Base-by-base conservation (phyloP, 2,888 invertebrate species). In the Phyllotreta cruciferae region DNA sequence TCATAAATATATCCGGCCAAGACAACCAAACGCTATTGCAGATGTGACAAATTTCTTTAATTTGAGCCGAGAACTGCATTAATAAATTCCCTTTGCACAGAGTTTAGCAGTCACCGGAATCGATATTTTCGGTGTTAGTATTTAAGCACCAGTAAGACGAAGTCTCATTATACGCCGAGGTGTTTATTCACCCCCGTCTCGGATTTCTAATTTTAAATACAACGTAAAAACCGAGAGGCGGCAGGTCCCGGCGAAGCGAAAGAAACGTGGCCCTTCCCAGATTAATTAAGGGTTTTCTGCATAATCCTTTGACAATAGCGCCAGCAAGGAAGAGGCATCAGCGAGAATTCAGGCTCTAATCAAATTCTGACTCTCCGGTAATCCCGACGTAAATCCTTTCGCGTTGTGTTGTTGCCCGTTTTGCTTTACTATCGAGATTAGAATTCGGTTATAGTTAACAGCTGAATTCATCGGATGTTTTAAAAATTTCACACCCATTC, bases 281-380 rank as follows among this genome's bases (percentile, higher is more conserved):
- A 70, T 73, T 71, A 71, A 73, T 73, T 73, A 73, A 70, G 60
- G 66, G 66, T 67, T 66, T 66, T 65, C 63, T 58, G 53, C 62
- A 67, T 73, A 73, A 73, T 71, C 73, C 71, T 60, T 63, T 62
- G 54, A 72, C 70, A 70, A 70, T 71, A 65, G 68, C 64, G 50
- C 37, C 38, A 44, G 66, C 55, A 58, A 64, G 62, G 68, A 68
- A 70, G 64, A 70, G 60, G 71, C 71, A 73, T 73, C 73, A 72
- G 73, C 71, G 68, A 66, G 68, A 73, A 72, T 68, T 66, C 73
- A 73, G 71, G 63, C 70, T 63, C 62, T 67, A 66, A 69, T 69
- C 69, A 69, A 69, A 68, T 67, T 66, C 66, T 62, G 63, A 66
- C 67, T 66, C 58, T 50, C 55, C 50, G 37, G 54, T 70, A 70